Conservation (phyloP, 2,888 invertebrate genomes). For the Callinectes sapidus region DNA sequence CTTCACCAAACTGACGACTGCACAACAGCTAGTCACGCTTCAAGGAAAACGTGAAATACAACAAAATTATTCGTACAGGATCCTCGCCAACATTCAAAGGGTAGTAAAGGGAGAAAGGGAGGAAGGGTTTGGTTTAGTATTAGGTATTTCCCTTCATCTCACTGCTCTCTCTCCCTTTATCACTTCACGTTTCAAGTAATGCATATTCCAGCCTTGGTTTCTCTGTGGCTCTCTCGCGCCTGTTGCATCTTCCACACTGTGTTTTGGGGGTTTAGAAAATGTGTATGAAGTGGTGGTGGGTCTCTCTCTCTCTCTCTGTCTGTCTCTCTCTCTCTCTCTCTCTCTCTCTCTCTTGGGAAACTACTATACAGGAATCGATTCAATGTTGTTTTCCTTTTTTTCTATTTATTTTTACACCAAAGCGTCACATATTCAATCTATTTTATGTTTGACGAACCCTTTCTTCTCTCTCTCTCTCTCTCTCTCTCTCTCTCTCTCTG, state of each 20-base stretch:
- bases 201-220: neutral
- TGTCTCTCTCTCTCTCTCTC: neutral
- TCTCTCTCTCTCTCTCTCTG: neutral
- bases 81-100: no score
- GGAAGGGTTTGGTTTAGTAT: neutral
- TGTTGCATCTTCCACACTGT: neutral
- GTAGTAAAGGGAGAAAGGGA: neutral
- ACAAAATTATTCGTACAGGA: no score
- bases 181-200: neutral
- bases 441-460: neutral
- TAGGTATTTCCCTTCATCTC: neutral
- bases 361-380: no score
- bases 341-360: slow-evolving; percentile 3
- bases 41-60: no score
- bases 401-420: neutral
- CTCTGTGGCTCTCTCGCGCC: neutral
- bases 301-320: neutral
- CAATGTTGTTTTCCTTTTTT: no score
- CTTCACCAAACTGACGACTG: no score
- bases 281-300: neutral
- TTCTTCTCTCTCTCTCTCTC: slow-evolving; percentile 15
- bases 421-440: neutral
- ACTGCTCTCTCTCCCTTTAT: neutral
- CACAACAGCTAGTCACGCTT: no score
- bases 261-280: neutral